These are phyloP conservation scores for Tapirus indicus DNA, from an alignment of 2,797 vertebrate species.

Conservation along the genomic window DNA sequence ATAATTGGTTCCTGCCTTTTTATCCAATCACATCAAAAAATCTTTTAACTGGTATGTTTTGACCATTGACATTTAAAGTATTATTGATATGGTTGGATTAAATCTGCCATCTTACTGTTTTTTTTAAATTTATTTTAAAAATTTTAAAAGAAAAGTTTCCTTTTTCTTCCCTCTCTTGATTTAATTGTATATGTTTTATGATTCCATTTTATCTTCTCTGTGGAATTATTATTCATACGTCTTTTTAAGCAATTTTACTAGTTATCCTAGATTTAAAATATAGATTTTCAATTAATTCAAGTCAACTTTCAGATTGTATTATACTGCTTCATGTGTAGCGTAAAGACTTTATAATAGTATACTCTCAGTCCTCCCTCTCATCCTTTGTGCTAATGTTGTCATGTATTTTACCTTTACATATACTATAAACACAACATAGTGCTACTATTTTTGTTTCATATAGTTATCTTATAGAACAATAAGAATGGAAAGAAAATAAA, in stretches of 20 bases:
- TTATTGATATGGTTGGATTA: not conserved
- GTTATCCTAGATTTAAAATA: not conserved
- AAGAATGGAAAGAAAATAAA: not conserved
- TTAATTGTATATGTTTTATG: not conserved
- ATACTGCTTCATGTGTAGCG: not conserved
- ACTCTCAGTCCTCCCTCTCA: not conserved
- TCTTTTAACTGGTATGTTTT: not conserved
- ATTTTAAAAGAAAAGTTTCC: not conserved
- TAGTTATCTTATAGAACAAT: conserved; percentile 1
- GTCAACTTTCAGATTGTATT: not conserved
- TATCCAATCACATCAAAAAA: not conserved
- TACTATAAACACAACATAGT: not conserved
- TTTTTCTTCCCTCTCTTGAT: not conserved
- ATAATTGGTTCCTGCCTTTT: not conserved
- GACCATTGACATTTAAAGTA: not conserved
- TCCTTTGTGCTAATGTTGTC: not conserved
- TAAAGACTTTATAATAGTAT: not conserved
- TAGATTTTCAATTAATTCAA: not conserved
- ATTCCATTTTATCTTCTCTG: not conserved
- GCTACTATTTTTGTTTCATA: not conserved
- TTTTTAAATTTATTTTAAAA: not conserved
- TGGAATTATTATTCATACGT: not conserved
- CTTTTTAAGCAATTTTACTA: not conserved
- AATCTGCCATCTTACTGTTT: not conserved
- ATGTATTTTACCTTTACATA: not conserved